phyloP scores from a whole-genome alignment of 2,113 vertebrate species.

The Pachypanchax playfairii region DNA sequence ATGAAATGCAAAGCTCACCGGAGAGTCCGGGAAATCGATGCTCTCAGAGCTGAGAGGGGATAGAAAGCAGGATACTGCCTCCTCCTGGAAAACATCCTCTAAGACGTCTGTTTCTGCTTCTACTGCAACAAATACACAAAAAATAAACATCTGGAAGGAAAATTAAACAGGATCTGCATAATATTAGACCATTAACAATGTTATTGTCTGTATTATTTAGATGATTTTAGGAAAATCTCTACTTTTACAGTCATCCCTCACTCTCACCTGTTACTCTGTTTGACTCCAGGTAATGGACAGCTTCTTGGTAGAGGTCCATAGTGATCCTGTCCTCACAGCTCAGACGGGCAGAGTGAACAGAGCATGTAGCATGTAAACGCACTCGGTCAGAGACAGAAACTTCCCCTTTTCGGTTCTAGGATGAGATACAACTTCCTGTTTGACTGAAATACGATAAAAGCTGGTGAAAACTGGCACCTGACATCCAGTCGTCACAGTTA shows the following conservation, averaged over 20 bases:
- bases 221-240: too few species aligned
- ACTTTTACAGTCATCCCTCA: neutral
- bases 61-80: conserved; percentile 43
- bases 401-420: conserved; percentile 70
- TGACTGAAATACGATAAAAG: neutral
- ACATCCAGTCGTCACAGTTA: neutral
- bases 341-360: neutral
- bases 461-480: conserved; percentile 9
- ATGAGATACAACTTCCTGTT: conserved; percentile 53
- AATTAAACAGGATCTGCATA: neutral
- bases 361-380: conserved; percentile 9
- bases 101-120: conserved; percentile 47
- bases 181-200: too few species aligned
- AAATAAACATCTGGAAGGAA: too few species aligned
- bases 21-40: conserved; percentile 62
- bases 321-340: neutral
- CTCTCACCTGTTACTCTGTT: conserved; percentile 57
- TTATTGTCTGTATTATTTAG: too few species aligned
- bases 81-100: conserved; percentile 76
- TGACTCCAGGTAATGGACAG: conserved; percentile 64
- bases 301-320: conserved; percentile 77
- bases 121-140: conserved; percentile 17
- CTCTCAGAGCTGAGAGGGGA: conserved; percentile 46
- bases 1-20: conserved; percentile 53
- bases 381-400: conserved; percentile 7